Conservation (phyloP, 2,888 invertebrate genomes). For the Pheosia gnoma region DNA sequence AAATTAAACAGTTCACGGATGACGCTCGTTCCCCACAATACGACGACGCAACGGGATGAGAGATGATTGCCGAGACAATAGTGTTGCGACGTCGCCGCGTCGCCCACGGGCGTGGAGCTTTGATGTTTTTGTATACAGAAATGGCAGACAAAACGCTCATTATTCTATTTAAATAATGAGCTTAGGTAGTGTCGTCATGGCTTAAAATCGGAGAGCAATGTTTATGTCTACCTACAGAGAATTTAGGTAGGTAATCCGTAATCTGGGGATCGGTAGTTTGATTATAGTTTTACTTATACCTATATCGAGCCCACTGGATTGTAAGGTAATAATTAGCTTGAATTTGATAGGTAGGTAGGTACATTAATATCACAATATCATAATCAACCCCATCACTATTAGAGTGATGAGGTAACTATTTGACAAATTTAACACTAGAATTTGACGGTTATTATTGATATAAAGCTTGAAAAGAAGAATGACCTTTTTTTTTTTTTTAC, state of each 20-base stretch:
- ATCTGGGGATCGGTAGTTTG: too few relatives aligned
- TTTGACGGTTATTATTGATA: too few relatives aligned
- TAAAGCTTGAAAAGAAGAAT: too few relatives aligned
- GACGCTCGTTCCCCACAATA: not conserved
- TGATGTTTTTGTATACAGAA: constrained; percentile 41
- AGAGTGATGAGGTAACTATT: too few relatives aligned
- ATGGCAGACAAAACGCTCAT: constrained; percentile 47
- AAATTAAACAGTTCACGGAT: not conserved
- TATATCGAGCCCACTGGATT: too few relatives aligned
- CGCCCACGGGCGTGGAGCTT: constrained; percentile 39
- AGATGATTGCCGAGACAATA: constrained; percentile 28
- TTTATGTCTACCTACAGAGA: not conserved
- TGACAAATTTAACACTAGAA: too few relatives aligned
- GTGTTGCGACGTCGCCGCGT: constrained; percentile 35
- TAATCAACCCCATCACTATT: too few relatives aligned
- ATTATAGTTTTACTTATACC: too few relatives aligned
- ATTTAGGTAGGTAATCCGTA: not conserved
- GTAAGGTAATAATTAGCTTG: too few relatives aligned
- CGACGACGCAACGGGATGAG: not conserved
- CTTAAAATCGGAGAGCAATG: constrained; percentile 15
- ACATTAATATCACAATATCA: too few relatives aligned
- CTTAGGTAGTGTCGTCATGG: constrained; percentile 25
- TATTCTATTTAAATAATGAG: constrained; percentile 54
- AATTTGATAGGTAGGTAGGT: too few relatives aligned
- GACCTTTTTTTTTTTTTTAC: too few relatives aligned